Evolutionary conservation across 2,888 invertebrate genomes (phyloP), one percentile per base, ranked within the genome.

Genomic region (Drosophila fungiperda): DNA sequence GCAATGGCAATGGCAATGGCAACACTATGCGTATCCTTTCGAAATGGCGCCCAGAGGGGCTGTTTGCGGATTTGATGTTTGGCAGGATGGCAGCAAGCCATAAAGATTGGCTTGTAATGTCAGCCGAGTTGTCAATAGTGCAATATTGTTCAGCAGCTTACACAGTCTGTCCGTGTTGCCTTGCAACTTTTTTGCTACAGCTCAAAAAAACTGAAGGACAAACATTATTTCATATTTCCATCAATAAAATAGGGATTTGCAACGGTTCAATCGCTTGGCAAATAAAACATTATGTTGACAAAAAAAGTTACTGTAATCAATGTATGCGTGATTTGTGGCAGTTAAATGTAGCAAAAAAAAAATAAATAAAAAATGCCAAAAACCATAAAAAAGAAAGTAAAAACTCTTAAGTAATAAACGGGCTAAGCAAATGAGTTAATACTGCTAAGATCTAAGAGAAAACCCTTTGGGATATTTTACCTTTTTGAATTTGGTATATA

Each of bases 91-190:
- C 78, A 84, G 72, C 84, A 78, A 76, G 85, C 75, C 89, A 82
- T 89, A 84, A 89, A 87, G 85, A 89, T 82, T 76, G 85, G 73
- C 66, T 82, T 78, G 73, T 82, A 84, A 89, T 84, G 80, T 76
- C 77, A 42, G 52, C 70, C 73, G 57, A 64, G 58, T 68, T 49
- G 55, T 66, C 58, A 75, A 81, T 45, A 23, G 76, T 83, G 73
- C 79, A 81, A 72, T 86, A 74, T 75, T 76, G 67, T 70, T 69
- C 36, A 38, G 38, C 48, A 60, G 54, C 42, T 75, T 57, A 66
- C 48, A 50, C n/a, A 71, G 23, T 58, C 53, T 48, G 33, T 48
- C 58, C 32, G 45, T 35, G 32, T 36, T 48, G 33, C 53, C 53
- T 48, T 52, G 29, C 23, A 45, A 26, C 26, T 38, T 54, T 38